A percentile compares a stretch with the other conserved stretches of the same genome.
Conservation (phyloP, 2,888 invertebrate species). For the Drosophila ustulata region DNA sequence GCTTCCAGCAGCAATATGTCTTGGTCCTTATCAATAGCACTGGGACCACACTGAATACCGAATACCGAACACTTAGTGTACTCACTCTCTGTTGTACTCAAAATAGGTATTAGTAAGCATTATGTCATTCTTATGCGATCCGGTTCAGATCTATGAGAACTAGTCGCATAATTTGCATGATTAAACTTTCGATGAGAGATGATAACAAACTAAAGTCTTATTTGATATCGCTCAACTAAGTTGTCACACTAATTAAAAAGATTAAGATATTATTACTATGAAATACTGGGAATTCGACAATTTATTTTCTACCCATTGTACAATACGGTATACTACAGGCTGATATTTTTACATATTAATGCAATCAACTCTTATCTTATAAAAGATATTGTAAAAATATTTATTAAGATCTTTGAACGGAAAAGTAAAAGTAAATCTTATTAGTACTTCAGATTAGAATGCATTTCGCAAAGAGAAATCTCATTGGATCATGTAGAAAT, state of each 20-base stretch:
- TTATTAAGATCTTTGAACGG: neutral
- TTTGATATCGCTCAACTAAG: neutral
- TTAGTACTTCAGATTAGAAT: neutral
- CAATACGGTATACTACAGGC: too few relatives aligned
- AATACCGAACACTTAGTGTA: neutral
- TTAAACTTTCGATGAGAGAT: neutral
- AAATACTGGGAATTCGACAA: neutral
- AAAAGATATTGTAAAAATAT: neutral
- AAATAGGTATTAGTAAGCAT: neutral
- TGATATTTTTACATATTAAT: too few relatives aligned
- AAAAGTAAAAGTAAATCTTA: constrained; percentile 2
- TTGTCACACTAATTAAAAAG: neutral
- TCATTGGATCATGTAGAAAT: neutral
- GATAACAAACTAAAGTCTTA: neutral
- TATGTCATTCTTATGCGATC: constrained; percentile 1
- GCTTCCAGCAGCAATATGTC: constrained; percentile 38
- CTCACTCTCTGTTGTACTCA: neutral
- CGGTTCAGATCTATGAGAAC: neutral
- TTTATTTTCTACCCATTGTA: neutral
- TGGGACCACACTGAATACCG: constrained; percentile 34
- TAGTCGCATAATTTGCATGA: neutral
- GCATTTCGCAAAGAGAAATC: neutral
- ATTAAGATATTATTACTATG: neutral
- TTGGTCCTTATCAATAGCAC: constrained; percentile 50
- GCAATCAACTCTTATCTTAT: neutral